phyloP scores from a whole-genome alignment of 2,888 invertebrate species.

The Fragum sueziense region DNA sequence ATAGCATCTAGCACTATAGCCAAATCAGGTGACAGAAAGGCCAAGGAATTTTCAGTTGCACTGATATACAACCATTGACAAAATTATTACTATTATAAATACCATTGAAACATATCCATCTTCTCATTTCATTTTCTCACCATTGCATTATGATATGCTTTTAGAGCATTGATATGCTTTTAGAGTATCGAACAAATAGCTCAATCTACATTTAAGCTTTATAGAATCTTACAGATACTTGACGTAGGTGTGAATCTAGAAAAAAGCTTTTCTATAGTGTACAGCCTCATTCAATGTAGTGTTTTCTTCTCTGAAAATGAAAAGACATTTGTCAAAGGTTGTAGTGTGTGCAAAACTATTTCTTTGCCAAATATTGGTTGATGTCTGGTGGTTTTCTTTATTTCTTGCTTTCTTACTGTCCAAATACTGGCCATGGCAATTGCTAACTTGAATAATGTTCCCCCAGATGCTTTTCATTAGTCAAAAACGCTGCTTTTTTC shows the following conservation, averaged over 20 bases:
- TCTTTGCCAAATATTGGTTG: constrained; percentile 19
- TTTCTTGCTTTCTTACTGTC: constrained; percentile 7
- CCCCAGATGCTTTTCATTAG: not conserved
- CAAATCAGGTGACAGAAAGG: constrained; percentile 12
- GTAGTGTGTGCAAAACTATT: constrained; percentile 6
- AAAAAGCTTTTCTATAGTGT: constrained; percentile 1
- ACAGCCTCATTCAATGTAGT: not conserved
- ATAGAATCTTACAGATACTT: constrained; percentile 1
- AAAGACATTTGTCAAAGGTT: constrained; percentile 24
- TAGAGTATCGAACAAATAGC: no score
- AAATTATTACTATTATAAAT: not conserved
- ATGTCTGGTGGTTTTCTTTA: constrained; percentile 22
- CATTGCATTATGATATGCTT: constrained; percentile 5
- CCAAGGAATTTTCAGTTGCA: not conserved
- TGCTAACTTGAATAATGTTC: constrained; percentile 6
- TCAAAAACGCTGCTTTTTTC: not conserved
- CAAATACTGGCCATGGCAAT: constrained; percentile 19
- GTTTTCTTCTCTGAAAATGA: not conserved
- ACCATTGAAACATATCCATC: constrained; percentile 11
- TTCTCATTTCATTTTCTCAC: not conserved
- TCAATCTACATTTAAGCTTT: no score
- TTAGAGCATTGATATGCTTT: not conserved
- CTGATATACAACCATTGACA: constrained; percentile 14
- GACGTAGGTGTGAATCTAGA: not conserved
- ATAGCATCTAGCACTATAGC: not conserved